Conservation (phyloP, 2,888 invertebrate species). For the Parascotia fuliginaria region DNA sequence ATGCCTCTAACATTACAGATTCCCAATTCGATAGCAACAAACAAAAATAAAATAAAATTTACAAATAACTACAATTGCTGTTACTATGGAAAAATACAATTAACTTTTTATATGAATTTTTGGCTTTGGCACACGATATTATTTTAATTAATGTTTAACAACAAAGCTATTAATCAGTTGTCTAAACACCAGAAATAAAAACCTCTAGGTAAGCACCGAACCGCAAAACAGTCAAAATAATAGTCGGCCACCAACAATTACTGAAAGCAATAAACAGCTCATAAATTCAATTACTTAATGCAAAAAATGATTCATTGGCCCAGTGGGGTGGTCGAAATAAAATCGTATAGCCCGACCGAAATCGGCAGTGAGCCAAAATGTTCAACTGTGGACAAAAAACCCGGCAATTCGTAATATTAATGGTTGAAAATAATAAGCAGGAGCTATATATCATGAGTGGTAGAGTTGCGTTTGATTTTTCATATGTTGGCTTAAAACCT, state of each 20-base stretch:
- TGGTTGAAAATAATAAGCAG: constrained; percentile 81
- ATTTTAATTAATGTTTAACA: too few relatives aligned
- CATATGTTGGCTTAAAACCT: constrained; percentile 71
- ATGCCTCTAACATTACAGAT: too few relatives aligned
- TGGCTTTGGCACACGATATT: too few relatives aligned
- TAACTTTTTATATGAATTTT: too few relatives aligned
- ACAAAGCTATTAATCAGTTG: not conserved
- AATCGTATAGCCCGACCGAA: constrained; percentile 63
- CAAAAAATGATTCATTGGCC: constrained; percentile 78
- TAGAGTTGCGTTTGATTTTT: constrained; percentile 75
- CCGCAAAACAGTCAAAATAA: constrained; percentile 54
- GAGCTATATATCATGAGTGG: constrained; percentile 65
- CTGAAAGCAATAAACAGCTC: constrained; percentile 78
- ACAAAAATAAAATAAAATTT: too few relatives aligned
- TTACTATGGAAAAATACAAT: too few relatives aligned
- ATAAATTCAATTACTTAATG: constrained; percentile 83
- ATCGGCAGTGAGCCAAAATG: constrained; percentile 76
- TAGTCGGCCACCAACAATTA: constrained; percentile 77
- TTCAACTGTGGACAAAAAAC: constrained; percentile 55
- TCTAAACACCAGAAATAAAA: constrained; percentile 2
- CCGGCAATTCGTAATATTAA: constrained; percentile 77
- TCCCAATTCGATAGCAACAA: too few relatives aligned
- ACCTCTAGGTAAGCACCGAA: constrained; percentile 25
- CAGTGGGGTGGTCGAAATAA: constrained; percentile 65
- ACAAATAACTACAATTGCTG: too few relatives aligned